Conservation (phyloP, 2,888 invertebrate genomes). For the Agrotis clavis region DNA sequence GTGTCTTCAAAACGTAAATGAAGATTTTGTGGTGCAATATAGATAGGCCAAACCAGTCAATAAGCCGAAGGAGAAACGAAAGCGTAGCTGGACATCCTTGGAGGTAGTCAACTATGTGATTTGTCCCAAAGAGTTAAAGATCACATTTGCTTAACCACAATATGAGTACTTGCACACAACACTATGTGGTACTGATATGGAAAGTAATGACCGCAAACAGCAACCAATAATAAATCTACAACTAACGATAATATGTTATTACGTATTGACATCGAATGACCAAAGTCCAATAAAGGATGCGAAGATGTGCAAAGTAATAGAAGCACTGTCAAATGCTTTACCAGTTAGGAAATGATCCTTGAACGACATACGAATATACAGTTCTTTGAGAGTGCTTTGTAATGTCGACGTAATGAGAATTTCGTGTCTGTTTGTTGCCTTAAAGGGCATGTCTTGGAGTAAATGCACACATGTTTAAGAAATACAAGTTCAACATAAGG, state of each 20-base stretch:
- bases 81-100: neutral
- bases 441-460: conserved; percentile 40
- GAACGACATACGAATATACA: conserved; percentile 14
- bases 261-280: conserved; percentile 65
- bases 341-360: conserved; percentile 60
- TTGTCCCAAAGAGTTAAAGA: conserved; percentile 6
- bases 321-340: conserved; percentile 9
- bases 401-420: conserved; percentile 53
- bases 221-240: conserved; percentile 59
- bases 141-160: conserved; percentile 20
- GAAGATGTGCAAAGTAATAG: conserved; percentile 41
- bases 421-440: conserved; percentile 53
- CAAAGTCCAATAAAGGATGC: conserved; percentile 71
- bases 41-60: neutral
- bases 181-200: conserved; percentile 43
- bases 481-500: conserved; percentile 6
- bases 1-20: neutral
- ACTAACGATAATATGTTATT: conserved; percentile 65
- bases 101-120: conserved; percentile 23
- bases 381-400: conserved; percentile 49
- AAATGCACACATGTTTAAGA: conserved; percentile 27
- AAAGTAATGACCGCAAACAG: conserved; percentile 53
- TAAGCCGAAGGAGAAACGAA: too few relatives aligned
- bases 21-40: neutral
- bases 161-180: conserved; percentile 14